A percentile compares a stretch with the other conserved stretches of the same genome.
Evolutionary conservation across 2,797 vertebrate genomes (phyloP).

Genomic region (Ficedula albicollis): DNA sequence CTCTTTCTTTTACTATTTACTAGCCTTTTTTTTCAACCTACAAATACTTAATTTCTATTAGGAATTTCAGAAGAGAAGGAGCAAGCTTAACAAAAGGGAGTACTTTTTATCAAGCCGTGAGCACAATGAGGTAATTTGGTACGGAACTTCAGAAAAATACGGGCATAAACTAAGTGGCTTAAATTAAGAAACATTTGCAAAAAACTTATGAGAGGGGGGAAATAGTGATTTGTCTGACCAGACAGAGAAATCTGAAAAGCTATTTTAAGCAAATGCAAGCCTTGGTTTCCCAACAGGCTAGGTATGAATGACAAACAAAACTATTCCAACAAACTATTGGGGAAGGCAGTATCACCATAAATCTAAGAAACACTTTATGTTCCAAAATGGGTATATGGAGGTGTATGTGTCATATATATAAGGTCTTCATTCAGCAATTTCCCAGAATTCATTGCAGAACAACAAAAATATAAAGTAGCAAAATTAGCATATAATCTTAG

Average conservation of each 20-base stretch:
- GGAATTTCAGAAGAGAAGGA: neutral
- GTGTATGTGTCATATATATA: conserved; percentile 16
- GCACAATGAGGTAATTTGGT: conserved; percentile 15
- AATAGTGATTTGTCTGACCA: neutral
- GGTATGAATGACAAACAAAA: neutral
- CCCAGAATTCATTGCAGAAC: conserved; percentile 54
- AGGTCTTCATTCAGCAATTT: neutral
- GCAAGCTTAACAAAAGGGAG: neutral
- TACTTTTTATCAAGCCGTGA: conserved; percentile 18
- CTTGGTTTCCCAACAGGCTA: neutral
- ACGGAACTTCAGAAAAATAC: conserved; percentile 40
- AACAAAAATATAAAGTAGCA: conserved; percentile 44
- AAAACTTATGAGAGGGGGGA: conserved; percentile 19
- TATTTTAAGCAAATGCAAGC: conserved; percentile 23
- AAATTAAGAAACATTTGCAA: conserved; percentile 47
- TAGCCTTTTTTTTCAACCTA: neutral
- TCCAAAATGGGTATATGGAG: neutral
- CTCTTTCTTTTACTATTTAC: conserved; percentile 25
- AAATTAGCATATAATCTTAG: neutral
- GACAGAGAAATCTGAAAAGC: neutral
- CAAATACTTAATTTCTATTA: neutral
- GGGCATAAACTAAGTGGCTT: neutral
- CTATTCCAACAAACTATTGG: conserved; percentile 24
- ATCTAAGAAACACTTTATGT: conserved; percentile 34
- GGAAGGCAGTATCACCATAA: neutral